Percentiles rank a stretch among this genome's conserved stretches.
These are phyloP conservation scores for Tokudaia tokunoshimensis DNA, from an alignment of 2,797 vertebrate genomes.

Conservation along the genomic window DNA sequence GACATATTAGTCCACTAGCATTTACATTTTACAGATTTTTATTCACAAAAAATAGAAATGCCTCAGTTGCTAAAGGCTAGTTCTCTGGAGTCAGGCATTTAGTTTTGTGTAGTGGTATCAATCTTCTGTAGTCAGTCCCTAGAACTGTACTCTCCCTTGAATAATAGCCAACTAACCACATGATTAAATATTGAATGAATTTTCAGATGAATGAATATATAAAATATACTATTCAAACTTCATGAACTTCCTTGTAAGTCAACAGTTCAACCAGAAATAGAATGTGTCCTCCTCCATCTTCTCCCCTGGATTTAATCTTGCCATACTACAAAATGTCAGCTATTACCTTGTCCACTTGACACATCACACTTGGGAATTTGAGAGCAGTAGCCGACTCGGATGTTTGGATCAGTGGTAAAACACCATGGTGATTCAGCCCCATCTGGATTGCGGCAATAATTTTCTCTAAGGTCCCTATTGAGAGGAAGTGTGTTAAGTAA, in stretches of 20 bases:
- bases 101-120: background rate
- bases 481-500: conserved; percentile 82
- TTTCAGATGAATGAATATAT: background rate
- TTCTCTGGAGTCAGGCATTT: background rate
- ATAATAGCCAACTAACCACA: background rate
- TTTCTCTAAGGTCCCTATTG: conserved; percentile 95
- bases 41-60: background rate
- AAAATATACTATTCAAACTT: background rate
- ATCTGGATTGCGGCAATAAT: conserved; percentile 99
- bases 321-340: conserved; percentile 52
- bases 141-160: background rate
- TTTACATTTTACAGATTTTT: background rate
- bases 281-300: background rate
- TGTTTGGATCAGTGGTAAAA: conserved; percentile 96
- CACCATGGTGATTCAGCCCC: conserved; percentile 98
- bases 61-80: background rate
- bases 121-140: background rate
- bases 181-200: background rate
- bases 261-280: background rate
- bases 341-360: conserved; percentile 89
- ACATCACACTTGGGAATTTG: conserved; percentile 95
- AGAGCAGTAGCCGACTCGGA: conserved; percentile 94
- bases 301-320: conserved; percentile 48
- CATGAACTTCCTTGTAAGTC: background rate
- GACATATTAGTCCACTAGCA: background rate